Base-by-base conservation (phyloP, 2,797 vertebrate genomes). In the Acipenser transmontanus region DNA sequence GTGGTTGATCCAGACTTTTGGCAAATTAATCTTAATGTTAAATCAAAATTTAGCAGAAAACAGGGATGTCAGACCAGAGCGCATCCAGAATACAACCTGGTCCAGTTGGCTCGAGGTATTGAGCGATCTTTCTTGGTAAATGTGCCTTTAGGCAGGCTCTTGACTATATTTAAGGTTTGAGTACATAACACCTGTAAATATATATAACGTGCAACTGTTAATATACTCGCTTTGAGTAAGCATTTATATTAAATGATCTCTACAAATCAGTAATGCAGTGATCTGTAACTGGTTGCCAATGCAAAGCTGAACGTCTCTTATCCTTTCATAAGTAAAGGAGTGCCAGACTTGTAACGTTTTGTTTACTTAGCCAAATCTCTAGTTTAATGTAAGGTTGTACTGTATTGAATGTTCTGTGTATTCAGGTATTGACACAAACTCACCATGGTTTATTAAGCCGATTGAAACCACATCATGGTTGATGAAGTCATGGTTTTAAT, bases 211-310 rank as follows among this genome's bases (percentile, higher is more conserved):
- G 85, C 84, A 86, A 88, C 87, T 87, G 77, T 84, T 88, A 86
- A 85, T 86, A 85, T 83, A 87, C 84, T 83, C 80, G 89, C 89
- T 92, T 83, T 80, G 77, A 87, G 81, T 88, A 87, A 87, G 89
- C 91, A 88, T 95, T 93, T 94, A 91, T 92, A 92, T 93, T 94
- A 93, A 93, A 94, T 93, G 91, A 93, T 91, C 87, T 89, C 88
- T 87, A 89, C 80, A 82, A 89, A 87, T 88, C 86, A 82, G 86
- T 69, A 64, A 69, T 64, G 65, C 82, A 77, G 82, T 79, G 78
- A 80, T 81, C 82, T 82, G 78, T 81, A 84, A 87, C 81, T 85
- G 85, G 83, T 87, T 86, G 84, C 84, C 86, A 88, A 87, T 84
- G 85, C 87, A 86, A 82, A 87, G 84, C 85, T 68, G 65, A 68